Base-by-base conservation (phyloP, 2,888 invertebrate species). In the Autographa pulchrina region DNA sequence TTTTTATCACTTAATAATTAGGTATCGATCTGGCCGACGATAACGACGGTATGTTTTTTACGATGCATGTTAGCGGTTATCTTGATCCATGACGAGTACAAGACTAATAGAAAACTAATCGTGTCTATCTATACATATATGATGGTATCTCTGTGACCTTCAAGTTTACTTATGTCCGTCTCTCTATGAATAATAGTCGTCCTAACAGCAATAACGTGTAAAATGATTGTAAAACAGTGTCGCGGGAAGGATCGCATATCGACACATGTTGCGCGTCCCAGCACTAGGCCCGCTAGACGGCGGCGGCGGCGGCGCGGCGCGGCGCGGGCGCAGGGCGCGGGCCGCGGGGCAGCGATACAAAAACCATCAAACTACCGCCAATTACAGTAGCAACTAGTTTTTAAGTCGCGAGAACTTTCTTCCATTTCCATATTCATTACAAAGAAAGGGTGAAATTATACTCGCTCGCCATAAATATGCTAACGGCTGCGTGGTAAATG, bases 381-480 rank as follows among this genome's bases (percentile, higher is more conserved):
- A 94, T 94, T 95, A 94, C 90, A 90, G 92, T 89, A 91, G 92
- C 91, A 84, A 88, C 91, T 89, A 92, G 92, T 94, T 94, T 94
- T 93, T 93, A 88, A 89, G 79, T 82, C 90, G 91, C 92, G 94
- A 94, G 95, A 94, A 95, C 95, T 95, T 95, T 95, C 95, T 95
- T 93, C 92, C 76, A 94, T 93, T 89, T 91, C 89, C 93, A 95
- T 95, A 94, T 94, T 92, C 93, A 93, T 92, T 89, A 88, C 89
- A 93, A 94, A 93, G 94, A 95, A 95, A 95, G 94, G 94, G 93
- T 93, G 94, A 93, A 94, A 94, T 94, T 94, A 94, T 92, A 91
- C 89, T 84, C 82, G 87, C 85, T 85, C 83, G 77, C 72, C 90
- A 93, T 94, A 92, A 92, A 93, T 94, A 94, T 94, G 92, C 91